Evolutionary conservation across 2,888 invertebrate genomes (phyloP).

Genomic region (Exocentrus adspersus): DNA sequence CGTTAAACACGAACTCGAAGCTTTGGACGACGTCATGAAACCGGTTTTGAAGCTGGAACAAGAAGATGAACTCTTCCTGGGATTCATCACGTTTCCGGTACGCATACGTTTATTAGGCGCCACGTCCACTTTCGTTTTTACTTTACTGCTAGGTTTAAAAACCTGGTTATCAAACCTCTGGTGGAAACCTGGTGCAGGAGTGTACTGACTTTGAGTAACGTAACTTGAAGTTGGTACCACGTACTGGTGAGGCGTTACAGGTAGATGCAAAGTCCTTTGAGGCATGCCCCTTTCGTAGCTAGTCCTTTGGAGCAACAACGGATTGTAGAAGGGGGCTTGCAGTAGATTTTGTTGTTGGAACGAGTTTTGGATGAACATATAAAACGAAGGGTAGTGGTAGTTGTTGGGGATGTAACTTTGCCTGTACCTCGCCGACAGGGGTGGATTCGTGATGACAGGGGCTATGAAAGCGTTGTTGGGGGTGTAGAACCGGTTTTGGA

Average conservation of each 20-base stretch:
- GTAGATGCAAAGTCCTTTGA: constrained; percentile 32
- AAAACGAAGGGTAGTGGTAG: constrained; percentile 38
- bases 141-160: constrained; percentile 29
- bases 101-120: constrained; percentile 27
- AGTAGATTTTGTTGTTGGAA: constrained; percentile 38
- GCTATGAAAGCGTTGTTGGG: constrained; percentile 32
- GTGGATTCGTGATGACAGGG: constrained; percentile 19
- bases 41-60: constrained; percentile 31
- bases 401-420: constrained; percentile 33
- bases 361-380: constrained; percentile 38
- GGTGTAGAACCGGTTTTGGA: constrained; percentile 27
- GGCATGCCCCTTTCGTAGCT: constrained; percentile 29
- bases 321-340: constrained; percentile 35
- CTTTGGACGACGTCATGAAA: constrained; percentile 15
- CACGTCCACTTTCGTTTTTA: constrained; percentile 29
- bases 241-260: constrained; percentile 32
- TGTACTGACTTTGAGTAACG: constrained; percentile 30
- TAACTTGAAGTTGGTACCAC: constrained; percentile 27
- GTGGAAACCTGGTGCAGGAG: constrained; percentile 19
- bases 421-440: constrained; percentile 27
- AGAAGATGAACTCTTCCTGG: constrained; percentile 19
- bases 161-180: constrained; percentile 30
- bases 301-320: constrained; percentile 33
- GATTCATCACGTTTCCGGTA: constrained; percentile 17
- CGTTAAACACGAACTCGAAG: no score